These are phyloP conservation scores for Eristalis arbustorum DNA, from an alignment of 2,888 invertebrate genomes.

Conservation along the genomic window DNA sequence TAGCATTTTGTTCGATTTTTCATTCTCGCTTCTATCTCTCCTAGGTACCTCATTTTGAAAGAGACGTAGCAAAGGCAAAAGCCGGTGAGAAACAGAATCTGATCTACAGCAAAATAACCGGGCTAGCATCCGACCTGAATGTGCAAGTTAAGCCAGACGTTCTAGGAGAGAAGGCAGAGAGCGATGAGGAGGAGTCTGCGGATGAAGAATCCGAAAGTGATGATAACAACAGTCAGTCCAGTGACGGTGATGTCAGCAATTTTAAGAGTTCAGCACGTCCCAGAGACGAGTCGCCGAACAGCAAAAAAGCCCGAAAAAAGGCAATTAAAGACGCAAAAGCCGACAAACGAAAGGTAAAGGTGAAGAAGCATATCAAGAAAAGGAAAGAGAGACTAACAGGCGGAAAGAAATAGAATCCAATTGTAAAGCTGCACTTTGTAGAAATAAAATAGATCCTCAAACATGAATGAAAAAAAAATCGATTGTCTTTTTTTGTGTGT, in stretches of 20 bases:
- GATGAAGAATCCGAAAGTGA: slow-evolving; percentile 69
- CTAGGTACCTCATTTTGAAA: slow-evolving; percentile 90
- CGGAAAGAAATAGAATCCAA: slow-evolving; percentile 77
- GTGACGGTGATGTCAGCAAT: slow-evolving; percentile 80
- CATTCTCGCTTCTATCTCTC: slow-evolving; percentile 59
- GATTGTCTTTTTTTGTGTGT: too few species aligned
- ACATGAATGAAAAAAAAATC: background rate
- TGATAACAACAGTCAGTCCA: slow-evolving; percentile 65
- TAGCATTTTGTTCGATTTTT: background rate
- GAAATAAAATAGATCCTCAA: background rate
- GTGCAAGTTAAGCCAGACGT: slow-evolving; percentile 87
- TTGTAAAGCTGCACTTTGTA: background rate
- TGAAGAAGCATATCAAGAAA: slow-evolving; percentile 96
- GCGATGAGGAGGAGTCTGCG: slow-evolving; percentile 68
- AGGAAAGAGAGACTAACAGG: slow-evolving; percentile 86
- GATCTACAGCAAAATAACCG: slow-evolving; percentile 92
- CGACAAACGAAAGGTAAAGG: slow-evolving; percentile 92
- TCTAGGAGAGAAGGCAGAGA: slow-evolving; percentile 71
- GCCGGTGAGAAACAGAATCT: slow-evolving; percentile 87
- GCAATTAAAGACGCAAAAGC: slow-evolving; percentile 93
- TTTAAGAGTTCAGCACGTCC: slow-evolving; percentile 86
- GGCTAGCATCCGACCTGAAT: slow-evolving; percentile 89
- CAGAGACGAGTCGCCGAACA: slow-evolving; percentile 89
- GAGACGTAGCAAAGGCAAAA: slow-evolving; percentile 91
- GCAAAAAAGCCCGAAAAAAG: slow-evolving; percentile 92